phyloP scores from a whole-genome alignment of 2,888 invertebrate species.

The Drosophila seclusa region DNA sequence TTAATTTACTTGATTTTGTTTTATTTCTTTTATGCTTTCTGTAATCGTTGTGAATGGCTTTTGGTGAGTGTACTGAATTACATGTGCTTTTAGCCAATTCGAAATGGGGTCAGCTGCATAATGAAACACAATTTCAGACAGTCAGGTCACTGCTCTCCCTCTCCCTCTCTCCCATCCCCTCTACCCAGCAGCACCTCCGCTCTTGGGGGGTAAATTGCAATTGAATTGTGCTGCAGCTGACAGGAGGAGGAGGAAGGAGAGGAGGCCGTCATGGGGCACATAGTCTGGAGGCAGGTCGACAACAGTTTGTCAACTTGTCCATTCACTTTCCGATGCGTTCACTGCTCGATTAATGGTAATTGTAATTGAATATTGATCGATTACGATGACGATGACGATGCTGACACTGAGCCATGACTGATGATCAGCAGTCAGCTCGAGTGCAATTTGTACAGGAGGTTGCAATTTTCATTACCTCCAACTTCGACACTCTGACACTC shows the following conservation, averaged over 20 bases:
- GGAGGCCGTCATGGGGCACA: conserved; percentile 16
- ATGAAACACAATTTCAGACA: conserved; percentile 55
- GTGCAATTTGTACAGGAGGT: conserved; percentile 24
- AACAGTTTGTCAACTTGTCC: conserved; percentile 40
- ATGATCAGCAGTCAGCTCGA: conserved; percentile 36
- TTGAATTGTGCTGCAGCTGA: conserved; percentile 45
- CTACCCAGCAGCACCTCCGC: conserved; percentile 31
- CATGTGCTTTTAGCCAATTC: conserved; percentile 42
- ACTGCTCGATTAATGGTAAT: conserved; percentile 51
- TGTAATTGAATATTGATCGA: conserved; percentile 73
- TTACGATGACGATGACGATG: conserved; percentile 34
- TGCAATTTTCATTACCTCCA: conserved; percentile 45
- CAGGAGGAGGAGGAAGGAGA: not conserved
- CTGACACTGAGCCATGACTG: conserved; percentile 65
- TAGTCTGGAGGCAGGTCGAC: conserved; percentile 39
- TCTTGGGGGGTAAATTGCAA: conserved; percentile 41
- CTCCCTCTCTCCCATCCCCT: not conserved
- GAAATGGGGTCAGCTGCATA: conserved; percentile 34
- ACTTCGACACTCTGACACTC: conserved; percentile 18
- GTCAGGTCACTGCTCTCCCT: not conserved
- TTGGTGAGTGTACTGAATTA: conserved; percentile 49
- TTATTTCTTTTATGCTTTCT: conserved; percentile 2
- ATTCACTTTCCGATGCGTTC: conserved; percentile 36
- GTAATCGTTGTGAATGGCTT: conserved; percentile 9
- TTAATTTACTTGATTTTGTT: conserved; percentile 35